Evolutionary conservation across 1,140 invertebrate species (phyloP).

Genomic region (Drosophila murphyi): DNA sequence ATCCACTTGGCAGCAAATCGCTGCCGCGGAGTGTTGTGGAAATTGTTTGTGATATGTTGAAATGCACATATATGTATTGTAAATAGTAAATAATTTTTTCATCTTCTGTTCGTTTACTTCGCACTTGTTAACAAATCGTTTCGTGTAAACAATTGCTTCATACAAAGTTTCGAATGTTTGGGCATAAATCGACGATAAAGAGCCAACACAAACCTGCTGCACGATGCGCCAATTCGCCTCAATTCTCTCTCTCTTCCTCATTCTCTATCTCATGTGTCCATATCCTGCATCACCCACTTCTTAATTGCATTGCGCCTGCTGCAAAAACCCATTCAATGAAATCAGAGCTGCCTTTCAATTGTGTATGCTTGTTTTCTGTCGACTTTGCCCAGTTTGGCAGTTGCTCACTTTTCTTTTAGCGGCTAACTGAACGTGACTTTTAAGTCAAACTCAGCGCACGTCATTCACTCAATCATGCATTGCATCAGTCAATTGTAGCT

Average conservation of each 20-base stretch:
- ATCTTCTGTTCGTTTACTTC: constrained; percentile 54
- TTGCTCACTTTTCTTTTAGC: constrained; percentile 45
- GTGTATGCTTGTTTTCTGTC: constrained; percentile 14
- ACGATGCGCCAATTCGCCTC: neutral
- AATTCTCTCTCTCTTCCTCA: neutral
- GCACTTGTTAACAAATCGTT: constrained; percentile 78
- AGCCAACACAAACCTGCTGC: neutral
- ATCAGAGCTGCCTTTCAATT: constrained; percentile 2
- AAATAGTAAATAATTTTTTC: constrained; percentile 33
- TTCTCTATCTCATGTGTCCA: neutral
- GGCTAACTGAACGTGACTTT: constrained; percentile 65
- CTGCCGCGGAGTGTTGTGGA: too few relatives aligned
- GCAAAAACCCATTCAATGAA: constrained; percentile 1
- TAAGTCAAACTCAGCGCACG: too few relatives aligned
- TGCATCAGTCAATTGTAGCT: constrained; percentile 70
- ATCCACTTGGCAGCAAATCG: too few relatives aligned
- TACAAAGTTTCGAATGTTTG: constrained; percentile 1
- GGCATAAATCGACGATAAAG: constrained; percentile 21
- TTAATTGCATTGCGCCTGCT: constrained; percentile 27
- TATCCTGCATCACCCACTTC: constrained; percentile 32
- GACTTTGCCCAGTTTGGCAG: constrained; percentile 38
- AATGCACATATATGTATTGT: constrained; percentile 39
- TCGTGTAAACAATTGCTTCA: constrained; percentile 55
- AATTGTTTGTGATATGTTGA: constrained; percentile 58
- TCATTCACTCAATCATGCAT: constrained; percentile 59